Evolutionary conservation across 2,113 vertebrate genomes (phyloP), one percentile per base, ranked within the genome.

Genomic region (Uropsilus gracilis): DNA sequence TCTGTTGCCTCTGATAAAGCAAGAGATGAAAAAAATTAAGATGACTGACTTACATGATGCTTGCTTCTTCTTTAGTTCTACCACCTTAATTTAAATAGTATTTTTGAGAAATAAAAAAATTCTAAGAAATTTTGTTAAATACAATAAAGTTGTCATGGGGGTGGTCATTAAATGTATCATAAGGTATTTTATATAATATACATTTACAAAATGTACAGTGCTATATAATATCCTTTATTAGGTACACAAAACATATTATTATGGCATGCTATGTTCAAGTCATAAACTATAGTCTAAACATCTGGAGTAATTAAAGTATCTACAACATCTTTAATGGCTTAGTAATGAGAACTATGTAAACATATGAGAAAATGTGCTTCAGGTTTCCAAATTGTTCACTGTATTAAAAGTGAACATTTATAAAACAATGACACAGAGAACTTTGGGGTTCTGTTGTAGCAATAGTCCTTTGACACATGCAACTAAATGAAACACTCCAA

Each of bases 111-210:
- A 12, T 32, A 59, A 48, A 44, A 78, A 53, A 26, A 18, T 2
- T 1, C 46, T n/a, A 66, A 69, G 48, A 94, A 59, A 80, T 88
- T 94, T 82, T 53, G 17, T 91, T 92, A 91, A 95, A 78, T 91
- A 80, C 37, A 78, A 80, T 57, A 93, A 63, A 37, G 18, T 97
- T 95, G 44, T 63, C 75, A 83, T 69, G 44, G 59, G 75, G 26
- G 76, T 37, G n/a, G 22, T 77, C 69, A 90, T 94, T 88, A 92
- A 94, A 73, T 86, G 83, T 92, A 94, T 95, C 44, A 94, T 85
- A 87, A 92, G 66, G 68, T 94, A 95, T 95, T 95, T 97, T 95
- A 92, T 95, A 2, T 44, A 85, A 61, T 84, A 64, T 94, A 64
- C 88, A 73, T 90, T 95, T 96, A 92, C 42, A 95, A 92, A 96